These are phyloP conservation scores for Enteromius trimaculatus DNA, from an alignment of 2,797 vertebrate genomes.

Conservation along the genomic window DNA sequence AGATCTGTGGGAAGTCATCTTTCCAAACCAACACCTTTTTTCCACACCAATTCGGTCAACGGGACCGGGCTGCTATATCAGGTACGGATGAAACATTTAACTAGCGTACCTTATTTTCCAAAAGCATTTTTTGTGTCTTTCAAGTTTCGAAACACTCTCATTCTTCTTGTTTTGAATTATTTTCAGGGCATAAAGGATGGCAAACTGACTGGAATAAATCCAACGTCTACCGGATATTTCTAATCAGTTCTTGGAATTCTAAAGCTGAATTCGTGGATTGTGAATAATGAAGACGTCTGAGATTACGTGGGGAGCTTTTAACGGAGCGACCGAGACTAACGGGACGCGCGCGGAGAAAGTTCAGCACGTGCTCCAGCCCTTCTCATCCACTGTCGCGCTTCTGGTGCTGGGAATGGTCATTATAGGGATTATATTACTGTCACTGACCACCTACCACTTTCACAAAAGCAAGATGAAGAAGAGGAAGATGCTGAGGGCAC, in stretches of 20 bases:
- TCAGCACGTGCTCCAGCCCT: conserved; percentile 86
- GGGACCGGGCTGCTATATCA: conserved; percentile 18
- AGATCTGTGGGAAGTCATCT: conserved; percentile 38
- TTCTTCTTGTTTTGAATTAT: background rate
- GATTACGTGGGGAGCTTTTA: conserved; percentile 63
- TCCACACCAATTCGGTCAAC: conserved; percentile 16
- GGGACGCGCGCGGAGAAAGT: conserved; percentile 89
- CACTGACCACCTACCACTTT: conserved; percentile 93
- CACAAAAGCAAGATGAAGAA: conserved; percentile 96
- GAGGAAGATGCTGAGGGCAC: conserved; percentile 92
- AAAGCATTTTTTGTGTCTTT: background rate
- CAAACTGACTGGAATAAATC: background rate
- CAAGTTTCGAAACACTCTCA: background rate
- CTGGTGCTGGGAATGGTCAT: conserved; percentile 91
- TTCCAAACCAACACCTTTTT: conserved; percentile 38
- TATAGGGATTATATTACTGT: conserved; percentile 90
- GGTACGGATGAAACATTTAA: conserved; percentile 29
- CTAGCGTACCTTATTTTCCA: background rate
- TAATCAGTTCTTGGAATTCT: background rate
- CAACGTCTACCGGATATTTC: background rate
- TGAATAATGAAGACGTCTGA: conserved; percentile 42
- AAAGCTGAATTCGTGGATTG: background rate
- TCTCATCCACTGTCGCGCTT: conserved; percentile 93
- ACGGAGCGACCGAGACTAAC: conserved; percentile 77
- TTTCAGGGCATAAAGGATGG: background rate